Conservation (phyloP, 2,797 vertebrate genomes). For the Allobates femoralis region DNA sequence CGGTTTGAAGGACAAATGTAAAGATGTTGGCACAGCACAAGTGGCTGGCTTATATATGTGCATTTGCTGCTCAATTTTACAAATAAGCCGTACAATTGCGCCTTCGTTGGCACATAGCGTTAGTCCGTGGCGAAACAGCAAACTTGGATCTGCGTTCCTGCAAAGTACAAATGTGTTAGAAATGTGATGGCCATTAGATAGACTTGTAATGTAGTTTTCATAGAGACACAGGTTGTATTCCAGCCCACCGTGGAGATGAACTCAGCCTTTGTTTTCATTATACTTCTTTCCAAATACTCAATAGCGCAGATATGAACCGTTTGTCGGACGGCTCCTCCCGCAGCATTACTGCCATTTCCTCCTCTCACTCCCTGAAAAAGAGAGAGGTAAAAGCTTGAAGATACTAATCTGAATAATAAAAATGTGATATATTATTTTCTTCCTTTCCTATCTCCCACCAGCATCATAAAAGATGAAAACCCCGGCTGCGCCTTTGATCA, state of each 20-base stretch:
- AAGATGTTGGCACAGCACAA: too few species aligned
- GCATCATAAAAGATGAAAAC: slow-evolving; percentile 64
- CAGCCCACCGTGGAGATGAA: slow-evolving; percentile 23
- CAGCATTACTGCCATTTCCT: slow-evolving; percentile 41
- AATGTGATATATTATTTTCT: slow-evolving; percentile 61
- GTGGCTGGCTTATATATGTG: too few species aligned
- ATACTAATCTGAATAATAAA: slow-evolving; percentile 63
- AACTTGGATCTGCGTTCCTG: too few species aligned
- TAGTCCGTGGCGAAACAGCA: too few species aligned
- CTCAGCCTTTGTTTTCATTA: slow-evolving; percentile 15
- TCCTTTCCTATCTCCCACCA: slow-evolving; percentile 59
- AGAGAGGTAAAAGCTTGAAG: slow-evolving; percentile 49
- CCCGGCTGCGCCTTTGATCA: slow-evolving; percentile 57
- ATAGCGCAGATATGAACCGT: slow-evolving; percentile 34
- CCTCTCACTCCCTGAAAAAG: slow-evolving; percentile 50
- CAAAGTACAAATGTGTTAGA: too few species aligned
- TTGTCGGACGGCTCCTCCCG: slow-evolving; percentile 27
- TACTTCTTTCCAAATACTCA: slow-evolving; percentile 34
- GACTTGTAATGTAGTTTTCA: neutral
- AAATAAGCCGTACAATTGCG: too few species aligned
- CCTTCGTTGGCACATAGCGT: too few species aligned
- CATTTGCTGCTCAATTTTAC: too few species aligned
- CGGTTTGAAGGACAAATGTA: too few species aligned
- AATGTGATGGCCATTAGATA: neutral
- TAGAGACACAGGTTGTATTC: too few species aligned